A percentile compares a stretch with the other conserved stretches of the same genome.
Evolutionary conservation across 2,888 invertebrate species (phyloP).

Genomic region (Gryllus longicercus): DNA sequence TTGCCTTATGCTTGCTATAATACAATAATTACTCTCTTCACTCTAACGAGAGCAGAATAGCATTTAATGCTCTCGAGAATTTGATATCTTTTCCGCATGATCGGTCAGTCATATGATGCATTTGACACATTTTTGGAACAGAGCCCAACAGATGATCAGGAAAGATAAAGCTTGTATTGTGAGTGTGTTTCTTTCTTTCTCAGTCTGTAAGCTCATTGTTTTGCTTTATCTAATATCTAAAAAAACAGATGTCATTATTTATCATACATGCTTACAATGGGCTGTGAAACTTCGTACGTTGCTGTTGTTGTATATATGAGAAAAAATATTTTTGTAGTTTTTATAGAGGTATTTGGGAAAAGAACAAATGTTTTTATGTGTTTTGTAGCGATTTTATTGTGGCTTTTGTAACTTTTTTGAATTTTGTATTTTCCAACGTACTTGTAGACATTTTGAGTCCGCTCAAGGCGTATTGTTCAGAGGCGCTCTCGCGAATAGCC

Average conservation of each 20-base stretch:
- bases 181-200: too few relatives aligned
- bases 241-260: not conserved
- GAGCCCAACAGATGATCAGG: too few relatives aligned
- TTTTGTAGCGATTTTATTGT: not conserved
- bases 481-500: not conserved
- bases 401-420: not conserved
- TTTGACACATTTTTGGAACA: too few relatives aligned
- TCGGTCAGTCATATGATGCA: too few relatives aligned
- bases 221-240: too few relatives aligned
- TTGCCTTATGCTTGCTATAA: too few relatives aligned
- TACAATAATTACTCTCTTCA: too few relatives aligned
- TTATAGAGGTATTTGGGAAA: not conserved
- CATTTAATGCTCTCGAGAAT: too few relatives aligned
- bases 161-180: too few relatives aligned
- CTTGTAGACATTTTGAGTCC: not conserved
- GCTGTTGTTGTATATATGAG: not conserved
- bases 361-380: not conserved
- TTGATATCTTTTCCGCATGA: too few relatives aligned
- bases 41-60: too few relatives aligned
- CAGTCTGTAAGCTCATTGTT: too few relatives aligned
- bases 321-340: conserved; percentile 3
- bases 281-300: conserved; percentile 1
- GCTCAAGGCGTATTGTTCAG: not conserved
- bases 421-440: not conserved
- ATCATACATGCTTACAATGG: not conserved